Evolutionary conservation across 2,888 invertebrate genomes (phyloP).

Genomic region (Drosophila kanekoi): DNA sequence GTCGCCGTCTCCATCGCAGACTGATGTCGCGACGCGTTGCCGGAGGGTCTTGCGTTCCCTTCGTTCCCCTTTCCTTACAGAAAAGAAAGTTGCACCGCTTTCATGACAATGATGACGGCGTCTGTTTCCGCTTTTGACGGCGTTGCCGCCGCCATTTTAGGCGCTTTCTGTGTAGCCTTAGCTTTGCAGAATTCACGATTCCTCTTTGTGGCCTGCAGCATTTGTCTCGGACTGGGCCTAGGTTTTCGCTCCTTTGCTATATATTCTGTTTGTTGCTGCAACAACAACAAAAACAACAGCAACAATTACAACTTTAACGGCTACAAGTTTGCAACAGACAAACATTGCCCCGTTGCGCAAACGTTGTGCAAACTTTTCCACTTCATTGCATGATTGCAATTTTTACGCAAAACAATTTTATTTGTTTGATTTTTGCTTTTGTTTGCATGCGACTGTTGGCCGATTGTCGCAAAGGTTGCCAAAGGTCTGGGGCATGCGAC

Average conservation of each 20-base stretch:
- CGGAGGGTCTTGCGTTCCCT: slow-evolving; percentile 46
- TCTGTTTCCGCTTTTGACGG: slow-evolving; percentile 73
- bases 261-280: slow-evolving; percentile 58
- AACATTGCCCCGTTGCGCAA: slow-evolving; percentile 53
- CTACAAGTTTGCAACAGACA: slow-evolving; percentile 59
- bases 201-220: slow-evolving; percentile 39
- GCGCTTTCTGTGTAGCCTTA: slow-evolving; percentile 35
- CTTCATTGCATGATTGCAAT: slow-evolving; percentile 78
- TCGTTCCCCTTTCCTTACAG: slow-evolving; percentile 25
- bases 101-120: slow-evolving; percentile 74
- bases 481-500: slow-evolving; percentile 12
- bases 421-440: slow-evolving; percentile 66
- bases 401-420: slow-evolving; percentile 78
- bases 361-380: slow-evolving; percentile 77
- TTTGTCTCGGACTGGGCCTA: slow-evolving; percentile 68
- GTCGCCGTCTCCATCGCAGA: slow-evolving; percentile 12
- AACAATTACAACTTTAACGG: slow-evolving; percentile 45
- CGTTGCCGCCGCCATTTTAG: slow-evolving; percentile 59
- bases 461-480: slow-evolving; percentile 42
- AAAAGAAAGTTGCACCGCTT: slow-evolving; percentile 61
- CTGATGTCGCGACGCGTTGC: slow-evolving; percentile 60
- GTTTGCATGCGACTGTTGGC: slow-evolving; percentile 37
- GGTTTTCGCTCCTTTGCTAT: slow-evolving; percentile 48
- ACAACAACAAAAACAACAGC: slow-evolving; percentile 26
- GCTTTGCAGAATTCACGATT: slow-evolving; percentile 27